Percentiles rank a stretch among this genome's conserved stretches.
Conservation (phyloP, 2,113 vertebrate species). For the Penelope pileata region DNA sequence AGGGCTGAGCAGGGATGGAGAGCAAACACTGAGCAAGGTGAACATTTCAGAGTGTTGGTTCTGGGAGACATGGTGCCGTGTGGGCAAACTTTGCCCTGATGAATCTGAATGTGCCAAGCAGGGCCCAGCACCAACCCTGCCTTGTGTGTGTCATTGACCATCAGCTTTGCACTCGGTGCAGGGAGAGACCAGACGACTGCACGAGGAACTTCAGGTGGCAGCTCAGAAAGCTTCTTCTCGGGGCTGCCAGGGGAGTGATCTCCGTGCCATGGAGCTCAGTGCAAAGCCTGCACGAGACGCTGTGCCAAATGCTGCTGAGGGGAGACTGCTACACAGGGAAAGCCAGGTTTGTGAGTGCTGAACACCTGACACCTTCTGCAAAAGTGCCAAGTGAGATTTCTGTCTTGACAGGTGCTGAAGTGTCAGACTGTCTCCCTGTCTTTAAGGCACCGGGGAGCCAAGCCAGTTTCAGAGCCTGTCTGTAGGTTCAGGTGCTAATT, state of each 20-base stretch:
- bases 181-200: background rate
- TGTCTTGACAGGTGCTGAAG: background rate
- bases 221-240: background rate
- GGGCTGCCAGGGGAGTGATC: background rate
- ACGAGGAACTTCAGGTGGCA: background rate
- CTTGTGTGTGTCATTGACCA: background rate
- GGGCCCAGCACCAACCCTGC: background rate
- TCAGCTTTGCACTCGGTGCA: background rate
- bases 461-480: background rate
- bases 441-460: background rate
- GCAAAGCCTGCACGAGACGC: fast-evolving
- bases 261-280: fast-evolving
- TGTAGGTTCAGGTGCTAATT: background rate
- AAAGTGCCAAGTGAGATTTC: background rate
- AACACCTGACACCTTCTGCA: background rate
- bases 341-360: background rate
- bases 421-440: background rate
- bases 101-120: background rate
- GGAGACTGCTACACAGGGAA: background rate
- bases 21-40: background rate
- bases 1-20: background rate
- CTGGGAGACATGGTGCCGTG: background rate
- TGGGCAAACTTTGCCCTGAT: background rate
- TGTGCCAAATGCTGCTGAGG: background rate
- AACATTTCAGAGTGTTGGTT: background rate